These are phyloP conservation scores for Nannoperca australis DNA, from an alignment of 2,797 vertebrate genomes.

Conservation along the genomic window DNA sequence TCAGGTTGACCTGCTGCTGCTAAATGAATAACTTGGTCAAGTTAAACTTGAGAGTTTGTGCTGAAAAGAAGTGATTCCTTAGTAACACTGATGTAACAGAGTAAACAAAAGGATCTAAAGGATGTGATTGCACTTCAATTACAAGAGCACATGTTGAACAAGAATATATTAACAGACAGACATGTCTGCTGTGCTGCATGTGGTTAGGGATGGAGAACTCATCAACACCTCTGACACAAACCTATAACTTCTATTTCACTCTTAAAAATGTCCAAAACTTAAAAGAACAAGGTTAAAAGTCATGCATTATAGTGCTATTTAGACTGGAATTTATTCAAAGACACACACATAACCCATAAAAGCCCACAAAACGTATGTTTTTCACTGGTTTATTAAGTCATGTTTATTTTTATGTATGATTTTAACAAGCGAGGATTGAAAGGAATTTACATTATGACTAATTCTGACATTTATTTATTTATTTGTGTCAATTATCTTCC, in stretches of 20 bases:
- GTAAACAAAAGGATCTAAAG: neutral
- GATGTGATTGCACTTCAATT: neutral
- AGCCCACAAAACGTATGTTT: neutral
- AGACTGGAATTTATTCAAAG: neutral
- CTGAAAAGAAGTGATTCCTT: neutral
- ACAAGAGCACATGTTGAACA: neutral
- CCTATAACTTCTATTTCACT: neutral
- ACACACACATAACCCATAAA: neutral
- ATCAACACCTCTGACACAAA: neutral
- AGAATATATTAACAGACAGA: neutral
- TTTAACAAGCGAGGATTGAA: neutral
- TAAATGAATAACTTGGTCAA: constrained; percentile 19
- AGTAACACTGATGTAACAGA: neutral
- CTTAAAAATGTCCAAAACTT: neutral
- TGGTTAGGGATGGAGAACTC: neutral
- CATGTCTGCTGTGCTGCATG: neutral
- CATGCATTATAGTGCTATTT: neutral
- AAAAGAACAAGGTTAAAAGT: neutral
- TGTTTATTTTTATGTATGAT: constrained; percentile 10
- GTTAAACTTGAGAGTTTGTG: neutral
- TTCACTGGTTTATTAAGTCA: neutral
- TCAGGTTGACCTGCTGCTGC: constrained; percentile 8
- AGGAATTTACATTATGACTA: neutral
- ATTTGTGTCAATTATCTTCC: neutral
- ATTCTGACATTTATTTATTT: neutral